Evolutionary conservation across 2,888 invertebrate genomes (phyloP).

Genomic region (Rhagonycha fulva): DNA sequence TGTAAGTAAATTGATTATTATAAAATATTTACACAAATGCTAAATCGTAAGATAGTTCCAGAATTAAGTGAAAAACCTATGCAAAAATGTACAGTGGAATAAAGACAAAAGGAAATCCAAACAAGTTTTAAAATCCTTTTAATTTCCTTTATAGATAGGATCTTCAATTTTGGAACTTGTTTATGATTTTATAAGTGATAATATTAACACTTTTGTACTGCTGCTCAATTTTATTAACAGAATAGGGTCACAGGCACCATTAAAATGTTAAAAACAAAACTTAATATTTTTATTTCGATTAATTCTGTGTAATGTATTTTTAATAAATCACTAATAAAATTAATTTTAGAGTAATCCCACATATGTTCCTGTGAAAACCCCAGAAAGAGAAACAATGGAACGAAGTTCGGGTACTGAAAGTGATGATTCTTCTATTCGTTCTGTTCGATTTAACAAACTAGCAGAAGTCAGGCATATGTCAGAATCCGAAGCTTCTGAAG

Average conservation of each 20-base stretch:
- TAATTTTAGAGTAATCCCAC: constrained; percentile 81
- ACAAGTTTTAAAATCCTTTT: too few species aligned
- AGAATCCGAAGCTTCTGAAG: constrained; percentile 89
- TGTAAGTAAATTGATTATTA: constrained; percentile 54
- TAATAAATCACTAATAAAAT: background rate
- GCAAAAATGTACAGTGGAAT: too few species aligned
- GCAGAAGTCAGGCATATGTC: constrained; percentile 90
- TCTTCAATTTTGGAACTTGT: too few species aligned
- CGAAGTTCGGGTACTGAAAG: constrained; percentile 77
- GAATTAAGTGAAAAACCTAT: background rate
- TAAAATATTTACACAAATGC: background rate
- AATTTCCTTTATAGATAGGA: too few species aligned
- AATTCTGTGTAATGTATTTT: background rate
- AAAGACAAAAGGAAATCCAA: too few species aligned
- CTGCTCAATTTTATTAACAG: too few species aligned
- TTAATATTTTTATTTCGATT: too few species aligned
- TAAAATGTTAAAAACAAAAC: too few species aligned
- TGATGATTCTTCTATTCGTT: constrained; percentile 83
- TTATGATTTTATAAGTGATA: too few species aligned
- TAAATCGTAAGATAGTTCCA: background rate
- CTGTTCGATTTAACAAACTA: constrained; percentile 84
- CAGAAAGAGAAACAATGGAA: constrained; percentile 58
- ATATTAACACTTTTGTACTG: too few species aligned
- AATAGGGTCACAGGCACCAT: too few species aligned
- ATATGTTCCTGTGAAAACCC: constrained; percentile 85